phyloP scores from a whole-genome alignment of 2,113 vertebrate species.

The Hippoglossus stenolepis region DNA sequence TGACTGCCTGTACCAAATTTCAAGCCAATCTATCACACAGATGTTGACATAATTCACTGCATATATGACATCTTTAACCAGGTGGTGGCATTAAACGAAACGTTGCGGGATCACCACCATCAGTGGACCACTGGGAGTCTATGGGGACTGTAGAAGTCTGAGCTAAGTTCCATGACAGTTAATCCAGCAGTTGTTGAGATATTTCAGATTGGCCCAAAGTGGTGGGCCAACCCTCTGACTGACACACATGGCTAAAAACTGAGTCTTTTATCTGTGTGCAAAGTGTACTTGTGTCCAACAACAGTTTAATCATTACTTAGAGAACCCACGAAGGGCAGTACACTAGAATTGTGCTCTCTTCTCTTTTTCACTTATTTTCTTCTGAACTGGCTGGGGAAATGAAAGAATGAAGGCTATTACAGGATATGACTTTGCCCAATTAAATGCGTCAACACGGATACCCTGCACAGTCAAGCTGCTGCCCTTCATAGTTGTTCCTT shows the following conservation, averaged over 20 bases:
- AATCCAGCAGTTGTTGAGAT: neutral
- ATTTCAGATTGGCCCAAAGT: neutral
- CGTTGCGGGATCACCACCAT: neutral
- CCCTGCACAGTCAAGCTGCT: conserved; percentile 28
- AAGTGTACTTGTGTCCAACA: neutral
- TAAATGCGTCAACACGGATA: conserved; percentile 20
- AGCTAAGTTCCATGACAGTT: neutral
- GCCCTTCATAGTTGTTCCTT: conserved; percentile 49
- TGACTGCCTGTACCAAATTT: neutral
- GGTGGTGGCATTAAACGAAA: neutral
- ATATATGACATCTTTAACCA: neutral
- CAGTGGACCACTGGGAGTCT: neutral
- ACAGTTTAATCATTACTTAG: neutral
- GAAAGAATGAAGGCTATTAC: neutral
- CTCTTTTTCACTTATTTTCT: neutral
- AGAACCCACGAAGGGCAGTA: neutral
- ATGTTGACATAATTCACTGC: neutral
- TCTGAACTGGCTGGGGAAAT: neutral
- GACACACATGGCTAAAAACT: too few species aligned
- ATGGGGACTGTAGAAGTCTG: too few species aligned
- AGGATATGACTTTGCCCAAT: conserved; percentile 26
- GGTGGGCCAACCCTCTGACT: too few species aligned
- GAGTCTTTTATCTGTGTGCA: neutral
- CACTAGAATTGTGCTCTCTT: neutral
- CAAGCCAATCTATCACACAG: neutral